Base-by-base conservation (phyloP, 1,140 invertebrate species). In the Palaemon carinicauda region DNA sequence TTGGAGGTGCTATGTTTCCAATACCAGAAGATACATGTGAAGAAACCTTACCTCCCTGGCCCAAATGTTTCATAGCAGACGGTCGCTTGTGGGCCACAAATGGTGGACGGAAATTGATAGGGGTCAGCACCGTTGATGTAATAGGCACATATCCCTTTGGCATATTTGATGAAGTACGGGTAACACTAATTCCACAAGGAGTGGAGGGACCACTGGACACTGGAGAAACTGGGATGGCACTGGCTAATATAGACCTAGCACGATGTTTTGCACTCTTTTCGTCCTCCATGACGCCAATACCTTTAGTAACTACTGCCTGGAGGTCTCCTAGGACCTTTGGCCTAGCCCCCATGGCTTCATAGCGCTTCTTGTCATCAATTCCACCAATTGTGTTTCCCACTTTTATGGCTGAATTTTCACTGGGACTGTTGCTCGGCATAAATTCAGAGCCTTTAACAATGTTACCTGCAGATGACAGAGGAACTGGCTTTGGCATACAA, bases 81-180 rank as follows among this genome's bases (percentile, higher is more conserved):
- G 84, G 84, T 41, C 84, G 77, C 54, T 87, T 87, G 51, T 87
- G 52, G 12, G 79, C 71, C 21, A 82, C 80, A 60, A 87, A 87
- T 17, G 86, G 86, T 31, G 79, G 71, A 2, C 86, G 79, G 54
- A 87, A 87, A 24, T 82, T 87, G 53, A 87, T 65, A 9, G 86
- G 86, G 1, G 86, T 87, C 50, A 87, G 86, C 41, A 87, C 56
- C 2, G 86, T 87, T 51, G 86, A 87, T 31, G 86, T 87, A 71
- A 87, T 87, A 74, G 86, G 86, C 53, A 87, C 71, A 60, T 87
- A 87, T 0, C 86, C 86, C 31, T 87, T 87, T 3, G 86, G 86
- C 80, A 77, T 87, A 51, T 56, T 87, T 53, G 86, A 71, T 1
- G 77, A 41, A 51, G 84, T 80, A 1, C 77, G 84, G 15, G 56